Percentiles rank a stretch among this genome's conserved stretches.
Conservation (phyloP, 2,888 invertebrate species). For the Tetragnatha montana region DNA sequence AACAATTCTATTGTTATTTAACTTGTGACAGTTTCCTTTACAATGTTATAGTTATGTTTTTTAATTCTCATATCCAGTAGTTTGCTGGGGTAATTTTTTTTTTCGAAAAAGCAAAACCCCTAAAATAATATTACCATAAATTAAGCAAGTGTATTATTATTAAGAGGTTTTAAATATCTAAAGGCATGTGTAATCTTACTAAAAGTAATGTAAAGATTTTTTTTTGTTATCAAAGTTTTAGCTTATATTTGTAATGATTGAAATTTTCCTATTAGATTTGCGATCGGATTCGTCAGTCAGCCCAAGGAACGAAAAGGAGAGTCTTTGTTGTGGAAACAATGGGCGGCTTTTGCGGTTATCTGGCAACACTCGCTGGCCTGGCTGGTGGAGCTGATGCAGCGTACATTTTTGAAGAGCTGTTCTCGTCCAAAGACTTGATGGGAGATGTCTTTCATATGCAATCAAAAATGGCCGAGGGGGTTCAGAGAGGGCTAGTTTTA, state of each 20-base stretch:
- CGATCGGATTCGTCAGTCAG: conserved; percentile 97
- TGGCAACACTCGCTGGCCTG: conserved; percentile 86
- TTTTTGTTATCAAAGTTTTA: no score
- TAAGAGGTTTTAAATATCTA: no score
- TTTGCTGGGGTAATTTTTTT: no score
- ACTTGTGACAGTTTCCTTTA: no score
- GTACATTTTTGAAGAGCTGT: conserved; percentile 78
- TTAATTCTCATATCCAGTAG: no score
- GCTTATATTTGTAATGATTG: neutral
- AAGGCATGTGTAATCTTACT: no score
- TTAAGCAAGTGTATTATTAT: no score
- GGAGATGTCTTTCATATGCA: conserved; percentile 75
- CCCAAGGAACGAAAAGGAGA: conserved; percentile 82
- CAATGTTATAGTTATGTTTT: no score
- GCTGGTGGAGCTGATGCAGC: conserved; percentile 85
- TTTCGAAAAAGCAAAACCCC: no score
- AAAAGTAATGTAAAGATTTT: no score
- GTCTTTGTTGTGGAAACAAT: conserved; percentile 78
- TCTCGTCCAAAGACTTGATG: conserved; percentile 75
- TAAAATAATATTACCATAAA: no score
- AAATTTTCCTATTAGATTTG: conserved; percentile 80
- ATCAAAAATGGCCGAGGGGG: conserved; percentile 76
- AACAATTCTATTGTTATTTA: no score
- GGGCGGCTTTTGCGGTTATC: conserved; percentile 80
- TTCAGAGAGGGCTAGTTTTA: conserved; percentile 76